Percentiles rank a stretch among this genome's conserved stretches.
These are phyloP conservation scores for Drosophila oshimai DNA, from an alignment of 1,140 invertebrate species.

Conservation along the genomic window DNA sequence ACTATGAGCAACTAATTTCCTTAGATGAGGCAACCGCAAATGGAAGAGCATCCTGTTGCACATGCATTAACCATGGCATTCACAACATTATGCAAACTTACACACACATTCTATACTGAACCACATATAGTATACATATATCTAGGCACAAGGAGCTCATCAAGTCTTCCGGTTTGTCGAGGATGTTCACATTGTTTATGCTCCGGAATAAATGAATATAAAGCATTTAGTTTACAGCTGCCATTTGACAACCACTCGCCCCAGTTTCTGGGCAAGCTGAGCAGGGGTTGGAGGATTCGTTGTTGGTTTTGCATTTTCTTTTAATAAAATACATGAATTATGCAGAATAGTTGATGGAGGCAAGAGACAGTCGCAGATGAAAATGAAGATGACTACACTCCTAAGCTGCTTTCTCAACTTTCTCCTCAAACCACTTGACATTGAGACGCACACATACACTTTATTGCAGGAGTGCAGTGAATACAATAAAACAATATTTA, in stretches of 20 bases:
- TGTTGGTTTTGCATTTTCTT: constrained; percentile 55
- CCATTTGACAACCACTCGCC: constrained; percentile 57
- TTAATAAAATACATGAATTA: constrained; percentile 69
- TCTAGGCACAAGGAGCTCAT: constrained; percentile 22
- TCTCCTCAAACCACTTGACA: constrained; percentile 9
- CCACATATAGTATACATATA: not conserved
- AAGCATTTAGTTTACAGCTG: constrained; percentile 67
- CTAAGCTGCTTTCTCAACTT: constrained; percentile 11
- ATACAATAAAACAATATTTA: not conserved
- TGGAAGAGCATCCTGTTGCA: constrained; percentile 42
- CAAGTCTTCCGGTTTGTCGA: constrained; percentile 36
- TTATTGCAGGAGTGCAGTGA: not conserved
- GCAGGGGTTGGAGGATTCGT: constrained; percentile 7
- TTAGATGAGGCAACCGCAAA: constrained; percentile 29
- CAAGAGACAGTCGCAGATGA: constrained; percentile 3
- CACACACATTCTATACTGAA: constrained; percentile 9
- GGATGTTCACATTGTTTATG: constrained; percentile 47
- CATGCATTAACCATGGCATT: constrained; percentile 46
- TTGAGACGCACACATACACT: constrained; percentile 7
- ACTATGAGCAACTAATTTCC: constrained; percentile 46
- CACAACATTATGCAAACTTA: constrained; percentile 42
- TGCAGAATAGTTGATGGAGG: constrained; percentile 45
- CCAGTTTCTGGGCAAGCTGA: not conserved
- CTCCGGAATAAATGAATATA: constrained; percentile 68
- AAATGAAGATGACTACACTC: constrained; percentile 4